Base-by-base conservation (phyloP, 2,797 vertebrate species). In the Sebastes trivittatus region DNA sequence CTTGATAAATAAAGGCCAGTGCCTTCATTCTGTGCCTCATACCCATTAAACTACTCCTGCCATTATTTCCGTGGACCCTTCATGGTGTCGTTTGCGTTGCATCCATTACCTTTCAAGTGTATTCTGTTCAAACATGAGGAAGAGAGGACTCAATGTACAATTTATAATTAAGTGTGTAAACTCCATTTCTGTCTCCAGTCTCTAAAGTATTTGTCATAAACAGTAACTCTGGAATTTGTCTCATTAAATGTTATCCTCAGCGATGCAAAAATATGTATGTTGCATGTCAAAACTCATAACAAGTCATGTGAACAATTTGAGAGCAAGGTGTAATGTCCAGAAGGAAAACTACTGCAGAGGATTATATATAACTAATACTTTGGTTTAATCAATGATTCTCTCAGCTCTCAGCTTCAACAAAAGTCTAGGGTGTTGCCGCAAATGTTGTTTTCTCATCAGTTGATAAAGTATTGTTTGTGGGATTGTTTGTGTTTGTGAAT, bases 401-500 rank as follows among this genome's bases (percentile, higher is more conserved):
- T 87, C 84, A 76, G 87, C 88, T 93, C 83, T 87, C 85, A 80
- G 87, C 89, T 93, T 89, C 82, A 85, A 89, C 82, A 56, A 29
- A 84, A 86, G 68, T 62, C 84, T 30, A 71, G 81, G 77, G 80
- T 90, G 86, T 92, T 94, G 84, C 86, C n/a, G 84, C 87, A 93
- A 94, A 92, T 81, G 81, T 87, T 84, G 68, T 88, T 92, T 94
- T 90, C 71, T 89, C 87, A 88, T 93, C 77, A 87, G 94, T 94
- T 90, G 91, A 96, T 90, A 75, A 91, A 93, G 94, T 95, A 95
- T 94, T 78, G 90, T 94, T 94, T 92, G 94, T 97, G 96, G 93
- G 94, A 91, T 96, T 93, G 94, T 97, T 96, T 96, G 96, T 97
- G 94, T 94, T 94, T 85, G 93, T 95, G 92, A 92, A 95, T 92